Percentiles rank a stretch among this genome's conserved stretches.
These are phyloP conservation scores for Hystrix cristata DNA, from an alignment of 2,113 vertebrate genomes.

Conservation along the genomic window DNA sequence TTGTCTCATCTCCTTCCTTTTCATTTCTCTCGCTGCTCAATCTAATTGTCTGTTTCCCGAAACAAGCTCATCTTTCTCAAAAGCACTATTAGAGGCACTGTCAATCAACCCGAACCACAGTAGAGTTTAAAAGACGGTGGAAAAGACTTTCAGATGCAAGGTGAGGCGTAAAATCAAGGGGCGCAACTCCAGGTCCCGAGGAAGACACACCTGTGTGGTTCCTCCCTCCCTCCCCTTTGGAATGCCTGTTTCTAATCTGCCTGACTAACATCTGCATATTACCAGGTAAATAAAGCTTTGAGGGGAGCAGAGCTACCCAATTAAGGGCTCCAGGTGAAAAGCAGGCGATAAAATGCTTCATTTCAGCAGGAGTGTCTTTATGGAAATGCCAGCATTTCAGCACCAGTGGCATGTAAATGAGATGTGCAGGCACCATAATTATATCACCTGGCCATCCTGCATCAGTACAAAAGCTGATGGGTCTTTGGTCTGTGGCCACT, in stretches of 20 bases:
- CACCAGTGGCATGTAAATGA: conserved; percentile 79
- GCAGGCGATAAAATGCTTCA: conserved; percentile 71
- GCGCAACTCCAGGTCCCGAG: neutral
- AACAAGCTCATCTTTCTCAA: conserved; percentile 85
- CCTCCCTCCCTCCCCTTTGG: neutral
- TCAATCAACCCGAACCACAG: conserved; percentile 75
- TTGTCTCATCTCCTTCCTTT: conserved; percentile 70
- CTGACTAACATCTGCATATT: conserved; percentile 66
- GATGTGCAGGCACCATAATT: neutral
- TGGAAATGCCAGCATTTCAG: conserved; percentile 65
- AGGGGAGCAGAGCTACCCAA: conserved; percentile 77
- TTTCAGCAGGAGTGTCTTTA: conserved; percentile 76
- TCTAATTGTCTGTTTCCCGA: conserved; percentile 84
- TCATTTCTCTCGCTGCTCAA: conserved; percentile 60
- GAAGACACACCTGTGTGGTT: neutral
- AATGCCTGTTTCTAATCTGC: conserved; percentile 45
- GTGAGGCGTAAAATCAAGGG: conserved; percentile 48
- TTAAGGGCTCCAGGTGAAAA: conserved; percentile 81
- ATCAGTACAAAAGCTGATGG: neutral
- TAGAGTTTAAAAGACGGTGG: conserved; percentile 60
- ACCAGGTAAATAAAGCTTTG: conserved; percentile 77
- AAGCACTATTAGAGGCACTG: conserved; percentile 80
- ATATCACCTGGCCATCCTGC: conserved; percentile 58
- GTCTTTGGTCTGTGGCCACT: conserved; percentile 26
- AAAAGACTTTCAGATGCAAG: conserved; percentile 7